Base-by-base conservation (phyloP, 2,888 invertebrate genomes). In the Helobdella robusta region DNA sequence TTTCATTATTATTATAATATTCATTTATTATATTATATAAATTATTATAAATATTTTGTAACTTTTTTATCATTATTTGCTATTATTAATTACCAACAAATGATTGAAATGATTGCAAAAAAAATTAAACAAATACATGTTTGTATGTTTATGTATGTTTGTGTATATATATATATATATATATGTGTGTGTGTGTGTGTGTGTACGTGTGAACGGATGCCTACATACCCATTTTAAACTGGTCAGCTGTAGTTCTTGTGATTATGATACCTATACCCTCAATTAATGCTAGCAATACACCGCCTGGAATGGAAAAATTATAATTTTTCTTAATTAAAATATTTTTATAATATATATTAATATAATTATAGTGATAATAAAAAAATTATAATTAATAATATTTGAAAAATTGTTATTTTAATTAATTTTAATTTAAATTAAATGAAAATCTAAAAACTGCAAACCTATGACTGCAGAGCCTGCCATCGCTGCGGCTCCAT, bases 221-320 rank as follows among this genome's bases (percentile, higher is more conserved):
- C n/a, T n/a, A 46, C 36, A 69, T 72, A 77, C 78, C 75, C 71
- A 91, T 92, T 81, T 88, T 87, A 78, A 91, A 94, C 79, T 92
- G 91, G 76, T 93, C 92, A 0, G 94, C 91, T 35, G 89, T 87
- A 75, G 91, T 84, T 75, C 92, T 84, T 15, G 91, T 94, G 77
- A 95, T 88, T 78, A 94, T 82, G 73, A 98, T 93, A 70, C 94
- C 92, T 69, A 95, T 87, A 69, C 97, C 98, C 84, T 99, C 97
- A 72, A 98, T 98, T 70, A 97, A 83, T 2, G 94, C 95, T 68
- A 98, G 83, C 23, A 99, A 84, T 67, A 95, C 88, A 66, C 95
- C 97, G 64, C 82, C 81, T 79, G 68, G 18, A 73, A 74, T 20
- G 23, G 59, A 36, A 64, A 59, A 36, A 0, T 32, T 25, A 52